phyloP scores from a whole-genome alignment of 2,797 vertebrate genomes.

The Tenualosa thibaudeaui region DNA sequence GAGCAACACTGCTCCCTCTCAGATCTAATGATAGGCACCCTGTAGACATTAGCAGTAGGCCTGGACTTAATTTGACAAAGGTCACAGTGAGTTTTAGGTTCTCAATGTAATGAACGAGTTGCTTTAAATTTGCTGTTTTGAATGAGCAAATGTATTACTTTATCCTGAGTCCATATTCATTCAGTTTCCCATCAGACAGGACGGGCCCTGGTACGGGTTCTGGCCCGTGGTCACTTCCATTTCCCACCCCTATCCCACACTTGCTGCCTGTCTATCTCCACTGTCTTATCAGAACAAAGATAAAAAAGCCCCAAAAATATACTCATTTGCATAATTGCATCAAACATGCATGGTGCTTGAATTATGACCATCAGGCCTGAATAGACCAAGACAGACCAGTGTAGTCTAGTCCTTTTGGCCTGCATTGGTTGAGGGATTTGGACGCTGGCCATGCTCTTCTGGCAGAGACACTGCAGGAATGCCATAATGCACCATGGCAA shows the following conservation, averaged over 20 bases:
- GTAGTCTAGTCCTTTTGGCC: background rate
- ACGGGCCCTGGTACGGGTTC: too few species aligned
- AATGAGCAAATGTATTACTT: background rate
- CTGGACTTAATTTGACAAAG: background rate
- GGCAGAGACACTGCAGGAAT: too few species aligned
- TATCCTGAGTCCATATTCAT: background rate
- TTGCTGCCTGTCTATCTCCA: too few species aligned
- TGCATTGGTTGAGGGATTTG: slow-evolving; percentile 26
- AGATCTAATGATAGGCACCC: background rate
- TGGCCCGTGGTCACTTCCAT: too few species aligned
- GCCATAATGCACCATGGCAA: too few species aligned
- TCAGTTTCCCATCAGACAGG: background rate
- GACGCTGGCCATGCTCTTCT: background rate
- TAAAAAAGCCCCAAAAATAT: too few species aligned
- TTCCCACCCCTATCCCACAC: too few species aligned
- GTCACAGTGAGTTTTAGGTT: background rate
- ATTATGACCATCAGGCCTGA: background rate
- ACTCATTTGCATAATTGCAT: too few species aligned
- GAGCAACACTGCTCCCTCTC: background rate
- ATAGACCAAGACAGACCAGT: background rate
- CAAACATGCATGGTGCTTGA: too few species aligned
- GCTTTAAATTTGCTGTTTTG: background rate
- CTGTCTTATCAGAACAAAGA: too few species aligned
- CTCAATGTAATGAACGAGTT: background rate
- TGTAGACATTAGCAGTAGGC: background rate